Base-by-base conservation (phyloP, 2,113 vertebrate genomes). In the Neolamprologus sp. region DNA sequence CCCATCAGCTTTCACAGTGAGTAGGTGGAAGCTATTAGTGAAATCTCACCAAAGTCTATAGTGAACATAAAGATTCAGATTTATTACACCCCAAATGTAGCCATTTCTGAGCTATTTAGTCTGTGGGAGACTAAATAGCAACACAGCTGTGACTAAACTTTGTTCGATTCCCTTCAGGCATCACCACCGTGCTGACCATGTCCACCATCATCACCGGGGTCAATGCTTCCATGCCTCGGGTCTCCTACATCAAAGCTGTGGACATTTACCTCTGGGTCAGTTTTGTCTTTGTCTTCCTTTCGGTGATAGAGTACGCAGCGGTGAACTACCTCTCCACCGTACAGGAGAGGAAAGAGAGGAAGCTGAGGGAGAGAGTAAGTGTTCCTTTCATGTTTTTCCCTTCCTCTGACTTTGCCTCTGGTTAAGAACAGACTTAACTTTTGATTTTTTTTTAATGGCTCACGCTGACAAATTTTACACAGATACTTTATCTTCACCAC, bases 191-290 rank as follows among this genome's bases (percentile, higher is more conserved):
- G 88, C 95, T 97, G 83, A 96, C 97, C 82, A 96, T 97, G 96
- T 97, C 97, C 57, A 97, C 96, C 0, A 98, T 98, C 95, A 98
- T 98, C 95, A 99, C 98, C 0, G 98, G 98, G 1, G 98, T 99
- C 89, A 99, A 99, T 2, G 98, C 98, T 87, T 99, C 98, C 91
- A 99, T 99, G 98, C 98, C 98, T 4, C 96, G 98, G 2, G 98
- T 99, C 12, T 99, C 98, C 93, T 99, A 99, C 96, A 98, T 99
- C 95, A 98, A 99, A 95, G 98, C 99, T 0, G 98, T 99, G 95
- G 98, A 99, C 95, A 97, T 99, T 92, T 98, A 98, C 95, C 97
- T 99, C 80, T 99, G 98, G 98, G 98, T 99, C 96, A 99, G 98
- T 93, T 99, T 99, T 57, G 98, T 99, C 86, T 99, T 99, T 6